Percentiles rank a stretch among this genome's conserved stretches.
These are phyloP conservation scores for Aleiodes alternator DNA, from an alignment of 2,888 invertebrate genomes.

Conservation along the genomic window DNA sequence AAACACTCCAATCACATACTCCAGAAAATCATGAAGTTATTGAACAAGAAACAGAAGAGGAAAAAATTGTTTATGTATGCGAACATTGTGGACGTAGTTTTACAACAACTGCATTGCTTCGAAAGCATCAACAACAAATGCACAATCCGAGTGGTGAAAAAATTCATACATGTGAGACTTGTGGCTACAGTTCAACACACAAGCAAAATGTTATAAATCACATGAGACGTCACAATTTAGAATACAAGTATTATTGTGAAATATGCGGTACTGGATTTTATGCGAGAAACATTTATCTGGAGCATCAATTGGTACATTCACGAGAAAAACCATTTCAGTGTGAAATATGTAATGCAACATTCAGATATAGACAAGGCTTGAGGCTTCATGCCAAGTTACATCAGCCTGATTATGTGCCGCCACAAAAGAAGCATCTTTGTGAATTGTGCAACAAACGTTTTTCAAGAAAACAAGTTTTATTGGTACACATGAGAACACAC, in stretches of 20 bases:
- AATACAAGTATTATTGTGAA: slow-evolving; percentile 72
- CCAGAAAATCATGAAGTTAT: slow-evolving; percentile 32
- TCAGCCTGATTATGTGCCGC: slow-evolving; percentile 73
- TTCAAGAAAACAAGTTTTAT: slow-evolving; percentile 71
- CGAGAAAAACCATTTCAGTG: slow-evolving; percentile 72
- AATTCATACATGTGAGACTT: slow-evolving; percentile 64
- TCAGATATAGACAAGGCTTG: slow-evolving; percentile 72
- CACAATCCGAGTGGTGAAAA: slow-evolving; percentile 59
- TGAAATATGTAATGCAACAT: slow-evolving; percentile 71
- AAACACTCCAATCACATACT: slow-evolving; percentile 40
- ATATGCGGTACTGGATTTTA: slow-evolving; percentile 69
- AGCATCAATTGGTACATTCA: slow-evolving; percentile 67
- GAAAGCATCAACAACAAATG: slow-evolving; percentile 58
- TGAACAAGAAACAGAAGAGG: slow-evolving; percentile 36
- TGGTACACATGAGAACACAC: slow-evolving; percentile 74
- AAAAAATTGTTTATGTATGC: slow-evolving; percentile 59
- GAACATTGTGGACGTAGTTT: slow-evolving; percentile 63
- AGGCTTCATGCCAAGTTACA: slow-evolving; percentile 72
- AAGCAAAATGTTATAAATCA: slow-evolving; percentile 65
- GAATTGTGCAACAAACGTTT: slow-evolving; percentile 73
- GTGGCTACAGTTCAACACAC: slow-evolving; percentile 66
- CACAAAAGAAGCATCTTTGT: slow-evolving; percentile 73
- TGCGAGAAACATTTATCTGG: slow-evolving; percentile 65
- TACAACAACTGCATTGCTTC: slow-evolving; percentile 52
- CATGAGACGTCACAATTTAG: slow-evolving; percentile 66